Evolutionary conservation across 2,888 invertebrate genomes (phyloP).

Genomic region (Schrankia costaestrigalis): DNA sequence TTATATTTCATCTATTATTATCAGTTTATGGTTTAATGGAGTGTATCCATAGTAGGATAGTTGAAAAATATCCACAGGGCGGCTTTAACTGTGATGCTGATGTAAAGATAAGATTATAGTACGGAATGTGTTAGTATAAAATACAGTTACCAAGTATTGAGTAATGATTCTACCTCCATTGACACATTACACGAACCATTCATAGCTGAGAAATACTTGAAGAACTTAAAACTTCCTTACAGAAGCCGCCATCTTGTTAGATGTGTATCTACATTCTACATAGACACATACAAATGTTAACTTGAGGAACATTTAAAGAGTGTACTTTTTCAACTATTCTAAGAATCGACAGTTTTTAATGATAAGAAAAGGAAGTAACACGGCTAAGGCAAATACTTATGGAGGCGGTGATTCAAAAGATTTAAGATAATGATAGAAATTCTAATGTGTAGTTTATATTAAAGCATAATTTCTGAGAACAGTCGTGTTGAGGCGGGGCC

Average conservation of each 20-base stretch:
- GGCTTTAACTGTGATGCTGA: too few relatives aligned
- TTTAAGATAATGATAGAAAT: constrained; percentile 12
- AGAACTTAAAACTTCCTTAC: constrained; percentile 6
- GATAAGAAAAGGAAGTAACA: constrained; percentile 9
- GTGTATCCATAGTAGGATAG: too few relatives aligned
- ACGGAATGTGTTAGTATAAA: too few relatives aligned
- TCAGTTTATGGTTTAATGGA: too few relatives aligned
- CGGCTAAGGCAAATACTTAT: neutral
- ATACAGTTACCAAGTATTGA: too few relatives aligned
- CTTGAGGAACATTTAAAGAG: constrained; percentile 1
- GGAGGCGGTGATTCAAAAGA: constrained; percentile 13
- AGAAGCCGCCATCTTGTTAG: constrained; percentile 8
- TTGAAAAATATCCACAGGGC: too few relatives aligned
- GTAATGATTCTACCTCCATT: too few relatives aligned
- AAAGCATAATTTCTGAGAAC: constrained; percentile 26
- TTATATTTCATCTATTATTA: too few relatives aligned
- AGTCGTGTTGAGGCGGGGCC: constrained; percentile 39
- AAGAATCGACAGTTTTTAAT: constrained; percentile 4
- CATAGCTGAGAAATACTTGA: constrained; percentile 6
- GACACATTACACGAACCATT: constrained; percentile 5
- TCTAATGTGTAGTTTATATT: constrained; percentile 16
- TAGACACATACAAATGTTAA: constrained; percentile 2
- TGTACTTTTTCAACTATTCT: constrained; percentile 1
- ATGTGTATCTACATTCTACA: constrained; percentile 10
- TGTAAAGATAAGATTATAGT: too few relatives aligned